Conservation (phyloP, 2,797 vertebrate species). For the Amblyraja radiata region DNA sequence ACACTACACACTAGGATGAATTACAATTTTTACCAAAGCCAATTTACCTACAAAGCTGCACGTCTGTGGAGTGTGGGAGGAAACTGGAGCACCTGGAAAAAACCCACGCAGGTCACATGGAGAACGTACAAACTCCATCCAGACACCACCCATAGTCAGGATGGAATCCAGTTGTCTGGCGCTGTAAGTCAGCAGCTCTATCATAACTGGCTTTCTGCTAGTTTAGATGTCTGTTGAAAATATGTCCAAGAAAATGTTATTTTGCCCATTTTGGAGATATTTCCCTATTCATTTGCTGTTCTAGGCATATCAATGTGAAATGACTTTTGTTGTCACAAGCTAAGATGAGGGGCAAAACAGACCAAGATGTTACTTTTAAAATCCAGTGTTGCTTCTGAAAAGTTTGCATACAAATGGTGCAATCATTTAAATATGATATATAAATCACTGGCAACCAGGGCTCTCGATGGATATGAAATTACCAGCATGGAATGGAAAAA, state of each 20-base stretch:
- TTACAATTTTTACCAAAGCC: no score
- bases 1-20: no score
- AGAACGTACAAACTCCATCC: no score
- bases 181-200: no score
- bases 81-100: no score
- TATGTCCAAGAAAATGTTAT: not conserved
- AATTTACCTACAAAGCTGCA: no score
- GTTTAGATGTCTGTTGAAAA: not conserved
- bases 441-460: constrained; percentile 14
- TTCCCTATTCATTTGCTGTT: not conserved
- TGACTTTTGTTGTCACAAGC: not conserved
- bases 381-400: not conserved
- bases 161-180: no score
- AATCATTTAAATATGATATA: constrained; percentile 7
- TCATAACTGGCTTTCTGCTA: not conserved
- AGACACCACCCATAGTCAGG: no score
- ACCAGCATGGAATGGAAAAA: constrained; percentile 17
- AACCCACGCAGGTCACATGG: no score
- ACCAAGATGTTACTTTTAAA: not conserved
- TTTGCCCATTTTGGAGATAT: not conserved
- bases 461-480: constrained; percentile 18
- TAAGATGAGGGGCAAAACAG: not conserved
- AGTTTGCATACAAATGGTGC: not conserved
- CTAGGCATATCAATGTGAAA: not conserved
- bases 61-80: no score